These are phyloP conservation scores for Porites cylindrica DNA, from an alignment of 92 coral and sea anemone species.

Conservation along the genomic window DNA sequence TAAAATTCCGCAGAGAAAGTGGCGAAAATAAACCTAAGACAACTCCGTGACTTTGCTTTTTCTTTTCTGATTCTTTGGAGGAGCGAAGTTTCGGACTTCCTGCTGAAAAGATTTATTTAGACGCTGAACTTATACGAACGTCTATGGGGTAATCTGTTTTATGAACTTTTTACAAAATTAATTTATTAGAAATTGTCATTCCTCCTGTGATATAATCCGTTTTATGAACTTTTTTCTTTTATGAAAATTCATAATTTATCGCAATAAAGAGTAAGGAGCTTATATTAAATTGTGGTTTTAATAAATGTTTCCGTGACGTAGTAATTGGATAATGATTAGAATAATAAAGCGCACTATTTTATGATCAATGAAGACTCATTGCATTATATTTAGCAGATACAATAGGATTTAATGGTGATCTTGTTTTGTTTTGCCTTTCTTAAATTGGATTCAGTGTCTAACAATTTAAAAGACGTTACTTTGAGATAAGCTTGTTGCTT, in stretches of 20 bases:
- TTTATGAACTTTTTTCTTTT: background rate
- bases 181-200: background rate
- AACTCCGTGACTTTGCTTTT: no score
- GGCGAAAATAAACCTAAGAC: no score
- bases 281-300: slow-evolving; percentile 10
- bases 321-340: background rate
- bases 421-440: background rate
- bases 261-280: background rate
- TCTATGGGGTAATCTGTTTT: no score
- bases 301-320: background rate
- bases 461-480: background rate
- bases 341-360: background rate
- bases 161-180: background rate
- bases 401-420: background rate
- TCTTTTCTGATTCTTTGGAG: no score
- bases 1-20: no score
- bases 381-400: background rate
- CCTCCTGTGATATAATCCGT: background rate
- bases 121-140: no score
- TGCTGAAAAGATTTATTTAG: no score
- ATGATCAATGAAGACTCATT: background rate
- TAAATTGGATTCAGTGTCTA: background rate
- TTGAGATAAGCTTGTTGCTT: background rate
- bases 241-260: background rate
- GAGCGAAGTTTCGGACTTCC: no score